Conservation (phyloP, 2,888 invertebrate species). For the Trilocha varians region DNA sequence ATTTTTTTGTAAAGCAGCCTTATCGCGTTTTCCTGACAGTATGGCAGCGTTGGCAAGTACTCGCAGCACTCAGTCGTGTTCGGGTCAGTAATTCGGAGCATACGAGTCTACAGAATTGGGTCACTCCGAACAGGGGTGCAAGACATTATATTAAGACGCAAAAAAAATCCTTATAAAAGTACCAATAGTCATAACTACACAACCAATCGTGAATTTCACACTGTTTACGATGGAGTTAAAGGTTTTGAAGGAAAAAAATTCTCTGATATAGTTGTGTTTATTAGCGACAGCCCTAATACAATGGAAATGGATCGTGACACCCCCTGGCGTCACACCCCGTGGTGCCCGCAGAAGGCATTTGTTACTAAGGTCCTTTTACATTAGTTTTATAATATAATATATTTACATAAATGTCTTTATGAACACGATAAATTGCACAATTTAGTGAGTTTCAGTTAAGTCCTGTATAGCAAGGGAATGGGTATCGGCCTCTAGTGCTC, state of each 20-base stretch:
- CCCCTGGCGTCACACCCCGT: neutral
- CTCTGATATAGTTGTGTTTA: neutral
- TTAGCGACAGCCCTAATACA: slow-evolving; percentile 5
- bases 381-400: too few species aligned
- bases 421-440: too few species aligned
- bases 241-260: too few species aligned
- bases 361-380: neutral
- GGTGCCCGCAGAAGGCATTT: neutral
- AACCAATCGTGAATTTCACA: too few species aligned
- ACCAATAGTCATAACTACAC: slow-evolving; percentile 3
- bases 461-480: too few species aligned
- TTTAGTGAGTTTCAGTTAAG: too few species aligned
- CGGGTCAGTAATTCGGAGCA: slow-evolving; percentile 21
- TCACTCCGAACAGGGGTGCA: slow-evolving; percentile 22
- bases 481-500: too few species aligned
- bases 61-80: slow-evolving; percentile 1
- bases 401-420: too few species aligned
- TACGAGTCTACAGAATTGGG: slow-evolving; percentile 22
- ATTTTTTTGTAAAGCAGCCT: too few species aligned
- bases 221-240: too few species aligned
- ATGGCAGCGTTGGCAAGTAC: neutral
- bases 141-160: neutral
- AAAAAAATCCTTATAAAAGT: neutral
- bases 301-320: slow-evolving; percentile 3
- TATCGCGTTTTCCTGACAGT: too few species aligned